Conservation (phyloP, 2,797 vertebrate species). For the Acestrorhynchus altus region DNA sequence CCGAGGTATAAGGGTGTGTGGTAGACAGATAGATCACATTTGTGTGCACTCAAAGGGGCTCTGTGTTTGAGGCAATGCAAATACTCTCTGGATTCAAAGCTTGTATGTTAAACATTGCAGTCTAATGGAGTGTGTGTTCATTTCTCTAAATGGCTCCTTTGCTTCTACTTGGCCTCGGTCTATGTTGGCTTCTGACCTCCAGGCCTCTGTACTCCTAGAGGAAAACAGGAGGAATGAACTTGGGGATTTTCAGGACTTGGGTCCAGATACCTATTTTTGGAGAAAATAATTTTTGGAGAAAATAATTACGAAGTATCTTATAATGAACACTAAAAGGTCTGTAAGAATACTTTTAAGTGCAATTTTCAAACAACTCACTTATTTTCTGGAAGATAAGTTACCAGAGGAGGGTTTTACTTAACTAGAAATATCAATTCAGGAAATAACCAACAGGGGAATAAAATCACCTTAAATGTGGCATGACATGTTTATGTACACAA, state of each 20-base stretch:
- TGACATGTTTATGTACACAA: too few species aligned
- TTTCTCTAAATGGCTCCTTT: neutral
- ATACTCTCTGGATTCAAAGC: slow-evolving; percentile 51
- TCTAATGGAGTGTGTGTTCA: slow-evolving; percentile 5
- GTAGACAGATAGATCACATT: slow-evolving; percentile 43
- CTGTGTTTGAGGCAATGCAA: slow-evolving; percentile 66
- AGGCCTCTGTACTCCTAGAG: neutral
- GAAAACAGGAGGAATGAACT: slow-evolving; percentile 1
- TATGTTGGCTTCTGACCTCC: neutral
- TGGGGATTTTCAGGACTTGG: neutral
- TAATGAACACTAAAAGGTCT: too few species aligned
- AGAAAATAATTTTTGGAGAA: too few species aligned
- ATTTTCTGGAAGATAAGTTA: too few species aligned
- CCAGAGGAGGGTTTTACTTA: too few species aligned
- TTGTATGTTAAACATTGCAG: slow-evolving; percentile 68
- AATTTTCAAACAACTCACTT: too few species aligned
- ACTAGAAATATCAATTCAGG: too few species aligned
- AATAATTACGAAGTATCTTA: too few species aligned
- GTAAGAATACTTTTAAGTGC: too few species aligned
- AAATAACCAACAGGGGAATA: too few species aligned
- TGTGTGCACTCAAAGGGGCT: slow-evolving; percentile 59
- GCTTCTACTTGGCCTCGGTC: neutral
- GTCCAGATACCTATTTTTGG: too few species aligned
- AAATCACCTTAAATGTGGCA: too few species aligned
- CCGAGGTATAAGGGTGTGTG: slow-evolving; percentile 59